Evolutionary conservation across 2,113 vertebrate species (phyloP).

Genomic region (Aspiorhynchus laticeps): DNA sequence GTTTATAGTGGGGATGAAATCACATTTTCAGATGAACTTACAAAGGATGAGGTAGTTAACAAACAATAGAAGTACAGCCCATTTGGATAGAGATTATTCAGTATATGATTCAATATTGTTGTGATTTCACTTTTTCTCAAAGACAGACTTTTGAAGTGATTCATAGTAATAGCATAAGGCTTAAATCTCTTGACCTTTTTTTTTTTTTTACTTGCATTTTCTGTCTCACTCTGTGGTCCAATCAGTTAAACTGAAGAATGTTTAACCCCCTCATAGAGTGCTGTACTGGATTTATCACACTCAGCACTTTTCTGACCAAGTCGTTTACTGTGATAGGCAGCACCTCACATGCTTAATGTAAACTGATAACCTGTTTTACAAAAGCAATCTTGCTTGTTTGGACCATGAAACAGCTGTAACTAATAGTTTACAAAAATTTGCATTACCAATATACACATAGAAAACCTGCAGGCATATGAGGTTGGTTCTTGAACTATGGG

Average conservation of each 20-base stretch:
- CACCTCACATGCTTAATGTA: neutral
- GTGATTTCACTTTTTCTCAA: neutral
- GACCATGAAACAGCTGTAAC: constrained; percentile 11
- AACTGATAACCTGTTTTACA: neutral
- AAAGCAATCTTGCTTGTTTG: neutral
- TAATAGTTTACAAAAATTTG: neutral
- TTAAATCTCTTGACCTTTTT: constrained; percentile 17
- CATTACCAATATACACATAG: neutral
- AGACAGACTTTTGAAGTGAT: neutral
- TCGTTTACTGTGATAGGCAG: neutral
- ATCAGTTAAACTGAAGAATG: constrained; percentile 25
- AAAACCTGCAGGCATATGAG: neutral
- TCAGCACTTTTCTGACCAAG: constrained; percentile 9
- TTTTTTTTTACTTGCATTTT: constrained; percentile 19
- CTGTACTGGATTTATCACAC: neutral
- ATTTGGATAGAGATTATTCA: neutral
- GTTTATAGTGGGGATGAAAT: constrained; percentile 30
- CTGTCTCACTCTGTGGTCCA: neutral
- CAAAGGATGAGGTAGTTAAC: constrained; percentile 34
- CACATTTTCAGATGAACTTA: constrained; percentile 28
- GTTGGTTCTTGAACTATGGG: neutral
- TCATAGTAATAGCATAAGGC: constrained; percentile 7
- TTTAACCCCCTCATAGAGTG: neutral
- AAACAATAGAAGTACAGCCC: constrained; percentile 19
- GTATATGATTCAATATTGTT: neutral